Percentiles rank a stretch among this genome's conserved stretches.
Conservation (phyloP, 2,888 invertebrate species). For the Selenia dentaria region DNA sequence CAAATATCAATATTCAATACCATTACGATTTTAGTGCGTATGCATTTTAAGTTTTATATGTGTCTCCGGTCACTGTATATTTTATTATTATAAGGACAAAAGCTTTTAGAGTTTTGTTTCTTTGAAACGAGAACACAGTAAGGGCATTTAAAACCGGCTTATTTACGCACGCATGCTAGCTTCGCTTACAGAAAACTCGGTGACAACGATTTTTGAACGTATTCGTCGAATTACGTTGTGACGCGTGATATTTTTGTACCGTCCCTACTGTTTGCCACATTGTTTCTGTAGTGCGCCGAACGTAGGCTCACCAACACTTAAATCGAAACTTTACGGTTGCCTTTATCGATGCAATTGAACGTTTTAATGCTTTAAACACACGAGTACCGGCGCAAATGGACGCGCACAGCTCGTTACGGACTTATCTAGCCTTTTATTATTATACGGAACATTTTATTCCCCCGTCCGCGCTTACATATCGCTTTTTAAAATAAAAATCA, state of each 20-base stretch:
- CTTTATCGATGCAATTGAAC: constrained; percentile 62
- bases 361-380: constrained; percentile 58
- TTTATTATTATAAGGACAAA: constrained; percentile 34
- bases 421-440: constrained; percentile 63
- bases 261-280: constrained; percentile 9
- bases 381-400: constrained; percentile 50
- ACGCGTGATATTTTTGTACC: neutral
- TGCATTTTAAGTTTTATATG: constrained; percentile 56
- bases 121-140: constrained; percentile 15
- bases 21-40: constrained; percentile 55
- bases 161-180: too few species aligned
- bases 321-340: constrained; percentile 69
- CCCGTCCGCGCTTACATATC: constrained; percentile 15
- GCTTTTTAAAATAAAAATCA: constrained; percentile 14
- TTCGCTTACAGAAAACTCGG: too few species aligned
- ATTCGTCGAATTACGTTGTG: too few species aligned
- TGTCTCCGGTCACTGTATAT: constrained; percentile 34
- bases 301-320: constrained; percentile 58
- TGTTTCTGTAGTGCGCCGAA: constrained; percentile 49
- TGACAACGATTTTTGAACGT: too few species aligned
- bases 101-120: constrained; percentile 49
- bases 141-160: neutral
- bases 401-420: constrained; percentile 43
- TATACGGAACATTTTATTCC: constrained; percentile 27
- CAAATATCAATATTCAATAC: constrained; percentile 32